Percentiles rank a stretch among this genome's conserved stretches.
Evolutionary conservation across 1,140 invertebrate genomes (phyloP).

Genomic region (Mercenaria mercenaria): DNA sequence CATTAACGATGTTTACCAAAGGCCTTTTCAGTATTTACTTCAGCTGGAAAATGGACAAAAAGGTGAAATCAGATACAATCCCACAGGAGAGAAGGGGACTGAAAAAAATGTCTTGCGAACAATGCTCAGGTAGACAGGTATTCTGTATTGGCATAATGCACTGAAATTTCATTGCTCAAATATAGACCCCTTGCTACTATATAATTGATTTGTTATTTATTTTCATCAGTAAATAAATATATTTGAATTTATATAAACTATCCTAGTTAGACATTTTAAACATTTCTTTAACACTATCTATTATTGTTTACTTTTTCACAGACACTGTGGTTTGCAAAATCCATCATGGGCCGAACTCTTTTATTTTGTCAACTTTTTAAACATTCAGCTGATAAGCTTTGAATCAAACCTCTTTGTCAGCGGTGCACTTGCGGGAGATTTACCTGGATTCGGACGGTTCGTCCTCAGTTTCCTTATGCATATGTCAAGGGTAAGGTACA

Average conservation of each 20-base stretch:
- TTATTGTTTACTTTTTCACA: no score
- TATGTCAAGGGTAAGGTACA: conserved; percentile 83
- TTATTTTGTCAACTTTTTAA: conserved; percentile 81
- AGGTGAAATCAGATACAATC: neutral
- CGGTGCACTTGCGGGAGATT: conserved; percentile 69
- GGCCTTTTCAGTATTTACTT: conserved; percentile 79
- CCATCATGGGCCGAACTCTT: conserved; percentile 82
- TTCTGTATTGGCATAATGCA: no score
- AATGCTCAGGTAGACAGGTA: conserved; percentile 47
- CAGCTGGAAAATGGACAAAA: conserved; percentile 28
- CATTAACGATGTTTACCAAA: conserved; percentile 76
- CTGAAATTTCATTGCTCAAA: no score
- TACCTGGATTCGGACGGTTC: conserved; percentile 82
- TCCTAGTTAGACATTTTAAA: neutral
- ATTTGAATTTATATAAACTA: neutral
- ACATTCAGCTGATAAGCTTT: conserved; percentile 77
- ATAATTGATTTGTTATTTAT: neutral
- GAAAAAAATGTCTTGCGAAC: neutral
- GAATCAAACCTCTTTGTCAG: conserved; percentile 79
- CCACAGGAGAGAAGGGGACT: neutral
- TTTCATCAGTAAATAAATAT: neutral
- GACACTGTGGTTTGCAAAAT: conserved; percentile 79
- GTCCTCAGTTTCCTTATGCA: conserved; percentile 83
- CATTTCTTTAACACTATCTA: no score
- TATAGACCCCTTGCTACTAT: no score